Evolutionary conservation across 2,888 invertebrate genomes (phyloP).

Genomic region (Anoncus sp.): DNA sequence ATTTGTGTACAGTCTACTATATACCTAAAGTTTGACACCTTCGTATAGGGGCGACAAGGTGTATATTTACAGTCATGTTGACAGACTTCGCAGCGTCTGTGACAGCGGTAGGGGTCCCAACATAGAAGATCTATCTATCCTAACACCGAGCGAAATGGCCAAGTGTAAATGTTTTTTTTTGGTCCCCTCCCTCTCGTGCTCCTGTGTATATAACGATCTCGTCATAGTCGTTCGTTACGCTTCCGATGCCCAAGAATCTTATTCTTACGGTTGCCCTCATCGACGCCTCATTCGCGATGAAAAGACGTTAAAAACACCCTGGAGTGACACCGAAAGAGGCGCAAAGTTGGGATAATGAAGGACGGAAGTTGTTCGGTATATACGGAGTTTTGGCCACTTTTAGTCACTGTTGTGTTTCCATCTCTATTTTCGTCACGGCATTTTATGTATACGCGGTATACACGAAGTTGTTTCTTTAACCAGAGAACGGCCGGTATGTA

Average conservation of each 20-base stretch:
- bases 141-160: constrained; percentile 29
- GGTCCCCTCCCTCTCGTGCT: constrained; percentile 16
- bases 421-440: constrained; percentile 48
- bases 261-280: constrained; percentile 6
- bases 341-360: constrained; percentile 39
- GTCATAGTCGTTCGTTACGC: constrained; percentile 61
- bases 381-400: constrained; percentile 61
- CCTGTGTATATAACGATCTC: constrained; percentile 44
- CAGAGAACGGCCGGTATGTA: not conserved
- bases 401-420: constrained; percentile 38
- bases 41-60: constrained; percentile 40
- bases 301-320: constrained; percentile 17
- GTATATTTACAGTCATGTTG: constrained; percentile 44
- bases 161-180: constrained; percentile 60
- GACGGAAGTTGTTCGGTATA: constrained; percentile 44
- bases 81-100: constrained; percentile 61
- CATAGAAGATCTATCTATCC: constrained; percentile 20
- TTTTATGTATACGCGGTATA: not conserved
- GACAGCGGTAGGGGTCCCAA: constrained; percentile 52
- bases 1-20: too few species aligned
- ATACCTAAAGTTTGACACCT: constrained; percentile 44
- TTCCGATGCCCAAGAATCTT: constrained; percentile 47
- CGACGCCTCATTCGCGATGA: constrained; percentile 22
- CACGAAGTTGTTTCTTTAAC: too few species aligned
- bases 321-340: constrained; percentile 2